phyloP scores from a whole-genome alignment of 1,140 invertebrate species.

The Drosophila mauritiana region DNA sequence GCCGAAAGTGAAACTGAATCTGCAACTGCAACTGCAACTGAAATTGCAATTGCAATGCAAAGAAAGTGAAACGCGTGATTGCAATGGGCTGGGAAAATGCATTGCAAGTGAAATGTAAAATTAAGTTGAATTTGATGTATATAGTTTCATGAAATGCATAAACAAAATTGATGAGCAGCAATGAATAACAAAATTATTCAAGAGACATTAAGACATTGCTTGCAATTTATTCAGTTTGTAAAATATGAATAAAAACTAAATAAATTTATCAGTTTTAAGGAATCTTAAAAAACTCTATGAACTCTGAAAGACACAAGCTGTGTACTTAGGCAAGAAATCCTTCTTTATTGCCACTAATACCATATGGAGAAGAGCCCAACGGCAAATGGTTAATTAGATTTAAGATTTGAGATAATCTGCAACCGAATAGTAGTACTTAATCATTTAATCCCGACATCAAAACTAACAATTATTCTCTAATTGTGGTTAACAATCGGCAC shows the following conservation, averaged over 20 bases:
- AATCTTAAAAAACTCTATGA: too few relatives aligned
- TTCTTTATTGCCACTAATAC: too few relatives aligned
- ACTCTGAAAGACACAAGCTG: too few relatives aligned
- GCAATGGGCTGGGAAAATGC: background rate
- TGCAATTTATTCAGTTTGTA: too few relatives aligned
- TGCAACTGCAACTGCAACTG: background rate
- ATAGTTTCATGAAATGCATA: background rate
- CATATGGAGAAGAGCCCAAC: too few relatives aligned
- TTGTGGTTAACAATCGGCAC: slow-evolving; percentile 9
- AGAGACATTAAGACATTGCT: background rate
- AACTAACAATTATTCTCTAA: slow-evolving; percentile 13
- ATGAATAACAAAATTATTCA: background rate
- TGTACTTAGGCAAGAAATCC: too few relatives aligned
- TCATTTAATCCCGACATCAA: background rate
- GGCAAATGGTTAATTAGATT: background rate
- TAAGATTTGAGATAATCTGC: too few relatives aligned
- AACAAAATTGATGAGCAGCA: background rate
- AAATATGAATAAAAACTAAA: too few relatives aligned
- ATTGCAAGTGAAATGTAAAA: background rate
- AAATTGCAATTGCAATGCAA: background rate
- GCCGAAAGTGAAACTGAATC: slow-evolving; percentile 13
- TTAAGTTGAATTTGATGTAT: background rate
- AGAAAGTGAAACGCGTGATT: slow-evolving; percentile 9
- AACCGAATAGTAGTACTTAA: too few relatives aligned
- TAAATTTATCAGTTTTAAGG: too few relatives aligned